Conservation (phyloP, 2,113 vertebrate genomes). For the Syrmaticus mikado region DNA sequence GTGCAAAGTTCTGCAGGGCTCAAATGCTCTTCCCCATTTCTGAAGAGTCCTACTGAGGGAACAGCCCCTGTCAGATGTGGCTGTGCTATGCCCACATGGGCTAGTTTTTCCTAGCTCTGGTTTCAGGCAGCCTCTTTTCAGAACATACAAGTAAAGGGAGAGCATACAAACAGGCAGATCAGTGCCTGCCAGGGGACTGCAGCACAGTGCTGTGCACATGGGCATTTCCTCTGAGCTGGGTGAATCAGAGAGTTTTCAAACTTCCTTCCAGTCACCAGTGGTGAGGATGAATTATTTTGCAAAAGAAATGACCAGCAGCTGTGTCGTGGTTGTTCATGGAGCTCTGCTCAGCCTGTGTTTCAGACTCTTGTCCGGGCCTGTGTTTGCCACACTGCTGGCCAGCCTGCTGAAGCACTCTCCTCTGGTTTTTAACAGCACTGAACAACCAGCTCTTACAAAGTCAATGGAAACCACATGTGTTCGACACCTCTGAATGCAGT, state of each 20-base stretch:
- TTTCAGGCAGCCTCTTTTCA: background rate
- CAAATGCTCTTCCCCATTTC: background rate
- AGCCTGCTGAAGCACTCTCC: background rate
- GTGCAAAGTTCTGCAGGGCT: background rate
- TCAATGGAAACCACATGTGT: background rate
- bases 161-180: fast-evolving
- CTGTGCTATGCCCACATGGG: background rate
- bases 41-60: background rate
- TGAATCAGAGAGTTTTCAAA: background rate
- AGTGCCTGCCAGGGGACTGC: background rate
- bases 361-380: background rate
- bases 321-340: background rate
- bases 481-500: background rate
- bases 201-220: fast-evolving
- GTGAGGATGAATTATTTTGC: background rate
- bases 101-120: background rate
- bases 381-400: background rate
- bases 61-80: background rate
- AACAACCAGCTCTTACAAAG: background rate
- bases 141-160: background rate
- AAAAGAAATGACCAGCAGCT: background rate
- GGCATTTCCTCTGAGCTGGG: background rate
- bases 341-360: background rate
- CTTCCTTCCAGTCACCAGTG: background rate
- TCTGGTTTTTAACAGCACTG: background rate